Conservation (phyloP, 2,888 invertebrate genomes). For the Altica lythri region DNA sequence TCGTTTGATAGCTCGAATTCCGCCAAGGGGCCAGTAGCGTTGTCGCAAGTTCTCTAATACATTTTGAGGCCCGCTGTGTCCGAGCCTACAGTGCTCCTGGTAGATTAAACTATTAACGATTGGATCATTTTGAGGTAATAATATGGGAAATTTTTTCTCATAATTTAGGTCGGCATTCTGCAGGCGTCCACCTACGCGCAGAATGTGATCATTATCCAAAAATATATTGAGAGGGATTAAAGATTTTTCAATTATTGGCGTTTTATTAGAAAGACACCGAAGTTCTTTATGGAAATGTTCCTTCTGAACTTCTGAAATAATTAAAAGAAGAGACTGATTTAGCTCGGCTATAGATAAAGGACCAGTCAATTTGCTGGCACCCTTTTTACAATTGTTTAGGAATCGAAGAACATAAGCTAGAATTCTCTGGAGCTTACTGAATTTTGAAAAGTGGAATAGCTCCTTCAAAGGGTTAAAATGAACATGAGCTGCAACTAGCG, state of each 20-base stretch:
- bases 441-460: neutral
- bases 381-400: neutral
- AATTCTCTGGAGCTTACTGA: neutral
- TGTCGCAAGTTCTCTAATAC: too few species aligned
- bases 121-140: neutral
- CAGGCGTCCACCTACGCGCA: neutral
- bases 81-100: too few species aligned
- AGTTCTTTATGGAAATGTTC: too few species aligned
- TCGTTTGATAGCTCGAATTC: too few species aligned
- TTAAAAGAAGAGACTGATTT: too few species aligned
- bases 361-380: too few species aligned
- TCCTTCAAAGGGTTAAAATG: too few species aligned
- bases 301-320: too few species aligned
- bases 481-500: neutral
- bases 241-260: neutral
- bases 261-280: neutral
- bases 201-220: neutral
- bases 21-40: too few species aligned
- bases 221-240: neutral
- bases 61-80: too few species aligned
- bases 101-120: neutral
- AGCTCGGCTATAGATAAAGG: too few species aligned
- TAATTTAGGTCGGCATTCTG: neutral
- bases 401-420: constrained; percentile 1
- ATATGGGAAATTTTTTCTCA: neutral